Conservation (phyloP, 2,797 vertebrate genomes). For the Garrulus glandarius region DNA sequence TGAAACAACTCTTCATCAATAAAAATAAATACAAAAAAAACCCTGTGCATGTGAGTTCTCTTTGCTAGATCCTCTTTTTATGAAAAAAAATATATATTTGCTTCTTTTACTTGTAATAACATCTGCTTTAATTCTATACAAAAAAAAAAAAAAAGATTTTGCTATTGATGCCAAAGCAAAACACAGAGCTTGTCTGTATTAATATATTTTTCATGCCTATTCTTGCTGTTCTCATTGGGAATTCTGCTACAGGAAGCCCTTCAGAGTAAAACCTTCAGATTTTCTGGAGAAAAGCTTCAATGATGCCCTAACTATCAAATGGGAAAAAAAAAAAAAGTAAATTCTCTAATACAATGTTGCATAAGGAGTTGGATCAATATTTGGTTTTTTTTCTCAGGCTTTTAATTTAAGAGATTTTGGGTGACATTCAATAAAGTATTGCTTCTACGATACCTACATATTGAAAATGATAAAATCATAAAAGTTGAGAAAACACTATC, state of each 20-base stretch:
- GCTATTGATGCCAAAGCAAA: not conserved
- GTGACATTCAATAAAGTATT: not conserved
- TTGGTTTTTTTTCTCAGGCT: not conserved
- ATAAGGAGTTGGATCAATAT: not conserved
- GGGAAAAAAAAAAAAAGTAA: not conserved
- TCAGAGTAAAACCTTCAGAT: not conserved
- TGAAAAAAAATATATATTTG: not conserved
- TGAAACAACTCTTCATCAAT: not conserved
- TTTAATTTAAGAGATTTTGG: slow-evolving; percentile 36
- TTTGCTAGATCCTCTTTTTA: not conserved
- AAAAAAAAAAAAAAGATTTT: not conserved
- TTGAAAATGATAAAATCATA: not conserved
- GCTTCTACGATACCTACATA: not conserved
- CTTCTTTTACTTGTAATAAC: not conserved
- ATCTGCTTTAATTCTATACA: not conserved
- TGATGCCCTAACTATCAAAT: not conserved
- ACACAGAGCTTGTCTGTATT: not conserved
- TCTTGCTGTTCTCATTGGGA: not conserved
- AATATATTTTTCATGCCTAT: not conserved
- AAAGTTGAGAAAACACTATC: not conserved
- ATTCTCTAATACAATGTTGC: not conserved
- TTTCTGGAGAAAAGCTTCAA: not conserved
- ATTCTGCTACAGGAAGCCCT: not conserved
- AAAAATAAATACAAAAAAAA: not conserved
- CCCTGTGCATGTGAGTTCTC: not conserved